These are phyloP conservation scores for Halcyon malimbica DNA, from an alignment of 2,113 vertebrate species.

Conservation along the genomic window DNA sequence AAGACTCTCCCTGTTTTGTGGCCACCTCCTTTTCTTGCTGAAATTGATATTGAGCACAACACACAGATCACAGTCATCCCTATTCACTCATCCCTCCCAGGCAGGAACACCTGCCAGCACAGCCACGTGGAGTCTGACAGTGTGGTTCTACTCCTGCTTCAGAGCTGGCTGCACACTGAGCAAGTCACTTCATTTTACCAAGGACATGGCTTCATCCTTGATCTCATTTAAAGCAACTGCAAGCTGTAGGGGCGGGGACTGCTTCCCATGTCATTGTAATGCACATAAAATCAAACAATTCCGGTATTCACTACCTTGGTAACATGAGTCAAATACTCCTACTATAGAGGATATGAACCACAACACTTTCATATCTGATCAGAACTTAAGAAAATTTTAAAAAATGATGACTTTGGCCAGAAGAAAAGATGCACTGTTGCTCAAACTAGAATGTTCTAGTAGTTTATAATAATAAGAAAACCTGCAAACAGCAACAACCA, in stretches of 20 bases:
- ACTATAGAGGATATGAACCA: background rate
- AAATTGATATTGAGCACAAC: rapidly evolving
- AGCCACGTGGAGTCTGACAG: background rate
- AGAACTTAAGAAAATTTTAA: background rate
- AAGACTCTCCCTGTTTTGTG: background rate
- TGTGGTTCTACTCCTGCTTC: background rate
- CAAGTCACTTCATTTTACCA: background rate
- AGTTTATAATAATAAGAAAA: background rate
- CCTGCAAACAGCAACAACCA: background rate
- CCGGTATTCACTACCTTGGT: background rate
- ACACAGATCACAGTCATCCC: background rate
- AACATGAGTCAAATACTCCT: background rate
- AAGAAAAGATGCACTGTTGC: background rate
- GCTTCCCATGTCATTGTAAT: background rate
- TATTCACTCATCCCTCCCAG: background rate
- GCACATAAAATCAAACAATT: background rate
- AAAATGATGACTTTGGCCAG: background rate
- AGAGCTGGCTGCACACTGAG: background rate
- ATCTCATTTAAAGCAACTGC: background rate
- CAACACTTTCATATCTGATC: background rate
- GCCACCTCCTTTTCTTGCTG: background rate
- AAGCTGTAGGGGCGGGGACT: background rate
- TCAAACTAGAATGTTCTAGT: background rate
- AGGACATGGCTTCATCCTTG: background rate
- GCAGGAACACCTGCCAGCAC: background rate